Evolutionary conservation across 2,888 invertebrate genomes (phyloP).

Genomic region (Drosophila helvetica): DNA sequence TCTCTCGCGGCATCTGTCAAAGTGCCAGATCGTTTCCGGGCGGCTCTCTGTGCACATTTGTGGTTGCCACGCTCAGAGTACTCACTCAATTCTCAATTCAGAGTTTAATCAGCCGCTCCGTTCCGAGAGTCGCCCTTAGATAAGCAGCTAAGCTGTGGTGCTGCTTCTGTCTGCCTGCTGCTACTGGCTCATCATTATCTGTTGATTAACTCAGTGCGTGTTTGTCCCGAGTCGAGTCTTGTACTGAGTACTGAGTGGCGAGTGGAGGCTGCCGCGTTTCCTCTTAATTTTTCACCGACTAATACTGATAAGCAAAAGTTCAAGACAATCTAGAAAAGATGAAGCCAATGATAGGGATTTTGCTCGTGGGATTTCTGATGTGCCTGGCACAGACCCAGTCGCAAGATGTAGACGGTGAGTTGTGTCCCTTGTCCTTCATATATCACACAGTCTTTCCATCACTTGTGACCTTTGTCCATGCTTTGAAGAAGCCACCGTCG

Average conservation of each 20-base stretch:
- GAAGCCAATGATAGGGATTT: constrained; percentile 57
- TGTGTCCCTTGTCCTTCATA: background rate
- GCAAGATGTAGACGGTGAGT: constrained; percentile 61
- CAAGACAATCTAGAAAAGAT: constrained; percentile 48
- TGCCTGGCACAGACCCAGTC: constrained; percentile 19
- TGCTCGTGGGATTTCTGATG: constrained; percentile 44
- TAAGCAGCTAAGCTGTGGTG: constrained; percentile 42
- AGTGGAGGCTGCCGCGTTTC: constrained; percentile 33
- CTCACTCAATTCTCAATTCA: constrained; percentile 47
- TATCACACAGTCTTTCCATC: background rate
- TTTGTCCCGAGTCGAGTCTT: constrained; percentile 38
- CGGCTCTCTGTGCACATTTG: constrained; percentile 14
- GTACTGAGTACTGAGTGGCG: background rate
- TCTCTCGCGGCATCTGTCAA: background rate
- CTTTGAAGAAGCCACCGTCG: constrained; percentile 13
- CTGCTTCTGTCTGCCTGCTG: constrained; percentile 17
- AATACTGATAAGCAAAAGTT: constrained; percentile 61
- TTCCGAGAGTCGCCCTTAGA: constrained; percentile 39
- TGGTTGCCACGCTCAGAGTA: too few species aligned
- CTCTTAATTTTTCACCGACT: constrained; percentile 23
- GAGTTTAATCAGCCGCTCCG: constrained; percentile 49
- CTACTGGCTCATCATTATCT: constrained; percentile 70
- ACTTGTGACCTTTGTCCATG: constrained; percentile 35
- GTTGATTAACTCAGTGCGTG: constrained; percentile 65
- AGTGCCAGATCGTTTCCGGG: constrained; percentile 1